Conservation (phyloP, 2,797 vertebrate genomes). For the Cephalopachus bancanus region DNA sequence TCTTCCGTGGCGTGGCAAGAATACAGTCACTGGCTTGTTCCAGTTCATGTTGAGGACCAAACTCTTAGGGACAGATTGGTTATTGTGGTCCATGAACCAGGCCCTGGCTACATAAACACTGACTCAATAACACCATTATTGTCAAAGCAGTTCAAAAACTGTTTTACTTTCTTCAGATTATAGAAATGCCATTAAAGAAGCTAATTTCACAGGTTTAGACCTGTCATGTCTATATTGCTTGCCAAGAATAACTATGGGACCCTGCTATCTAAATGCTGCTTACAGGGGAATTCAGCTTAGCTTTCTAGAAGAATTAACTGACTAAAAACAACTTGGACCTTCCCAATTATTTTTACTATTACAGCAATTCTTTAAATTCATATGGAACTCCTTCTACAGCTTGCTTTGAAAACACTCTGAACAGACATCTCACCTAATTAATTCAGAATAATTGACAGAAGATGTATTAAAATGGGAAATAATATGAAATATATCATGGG, state of each 20-base stretch:
- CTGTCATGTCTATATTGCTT: not conserved
- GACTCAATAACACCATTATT: conserved; percentile 33
- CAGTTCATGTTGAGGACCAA: not conserved
- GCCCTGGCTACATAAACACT: not conserved
- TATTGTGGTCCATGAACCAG: not conserved
- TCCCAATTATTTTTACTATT: conserved; percentile 42
- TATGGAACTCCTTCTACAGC: not conserved
- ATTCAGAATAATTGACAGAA: conserved; percentile 58
- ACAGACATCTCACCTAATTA: conserved; percentile 50
- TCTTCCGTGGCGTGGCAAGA: not conserved
- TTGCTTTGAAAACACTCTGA: not conserved
- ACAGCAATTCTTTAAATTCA: conserved; percentile 43
- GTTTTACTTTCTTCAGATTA: conserved; percentile 58
- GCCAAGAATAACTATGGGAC: conserved; percentile 48
- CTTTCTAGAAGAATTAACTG: conserved; percentile 23
- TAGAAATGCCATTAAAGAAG: conserved; percentile 46
- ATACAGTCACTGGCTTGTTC: not conserved
- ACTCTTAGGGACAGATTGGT: not conserved
- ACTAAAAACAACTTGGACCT: not conserved
- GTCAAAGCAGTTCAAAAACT: conserved; percentile 54
- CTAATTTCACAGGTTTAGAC: conserved; percentile 33
- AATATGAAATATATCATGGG: not conserved
- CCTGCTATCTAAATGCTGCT: conserved; percentile 31
- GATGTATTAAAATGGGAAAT: conserved; percentile 32
- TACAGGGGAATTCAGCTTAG: not conserved